These are phyloP conservation scores for Drosophila lowei DNA, from an alignment of 1,140 invertebrate genomes.

Conservation along the genomic window DNA sequence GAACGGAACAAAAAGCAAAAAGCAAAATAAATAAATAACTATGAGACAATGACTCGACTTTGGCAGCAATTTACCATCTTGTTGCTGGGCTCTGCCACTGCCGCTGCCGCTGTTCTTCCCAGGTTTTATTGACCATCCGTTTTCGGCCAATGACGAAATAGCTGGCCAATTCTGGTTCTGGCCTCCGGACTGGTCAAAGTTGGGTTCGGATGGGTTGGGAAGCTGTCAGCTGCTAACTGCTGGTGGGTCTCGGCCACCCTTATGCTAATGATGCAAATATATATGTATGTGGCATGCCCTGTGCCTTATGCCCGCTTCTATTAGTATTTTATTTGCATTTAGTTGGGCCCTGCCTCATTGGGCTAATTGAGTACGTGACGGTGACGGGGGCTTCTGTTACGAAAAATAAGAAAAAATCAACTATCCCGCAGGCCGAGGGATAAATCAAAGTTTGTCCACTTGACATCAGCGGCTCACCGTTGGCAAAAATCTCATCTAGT, in stretches of 20 bases:
- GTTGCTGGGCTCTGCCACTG: slow-evolving; percentile 22
- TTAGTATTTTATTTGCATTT: slow-evolving; percentile 53
- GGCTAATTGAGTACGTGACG: slow-evolving; percentile 60
- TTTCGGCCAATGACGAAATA: slow-evolving; percentile 45
- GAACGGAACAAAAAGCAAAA: slow-evolving; percentile 16
- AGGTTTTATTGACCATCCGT: slow-evolving; percentile 54
- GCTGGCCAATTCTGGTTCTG: slow-evolving; percentile 7
- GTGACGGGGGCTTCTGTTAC: not conserved
- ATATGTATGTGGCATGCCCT: not conserved
- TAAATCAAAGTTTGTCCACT: slow-evolving; percentile 29
- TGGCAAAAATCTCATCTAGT: not conserved
- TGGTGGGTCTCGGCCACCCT: not conserved
- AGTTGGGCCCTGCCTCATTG: slow-evolving; percentile 45
- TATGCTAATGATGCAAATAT: slow-evolving; percentile 1
- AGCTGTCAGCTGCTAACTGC: slow-evolving; percentile 32
- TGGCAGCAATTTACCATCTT: slow-evolving; percentile 20
- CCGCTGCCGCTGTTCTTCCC: slow-evolving; percentile 4
- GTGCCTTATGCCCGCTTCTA: slow-evolving; percentile 14
- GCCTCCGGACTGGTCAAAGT: slow-evolving; percentile 9
- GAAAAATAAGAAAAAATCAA: slow-evolving; percentile 1
- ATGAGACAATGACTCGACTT: slow-evolving; percentile 49
- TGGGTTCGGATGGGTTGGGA: not conserved
- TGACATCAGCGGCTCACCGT: not conserved
- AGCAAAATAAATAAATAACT: slow-evolving; percentile 45
- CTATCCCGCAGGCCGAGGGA: slow-evolving; percentile 1